Evolutionary conservation across 1,140 invertebrate species (phyloP).

Genomic region (Nephotettix cincticeps): DNA sequence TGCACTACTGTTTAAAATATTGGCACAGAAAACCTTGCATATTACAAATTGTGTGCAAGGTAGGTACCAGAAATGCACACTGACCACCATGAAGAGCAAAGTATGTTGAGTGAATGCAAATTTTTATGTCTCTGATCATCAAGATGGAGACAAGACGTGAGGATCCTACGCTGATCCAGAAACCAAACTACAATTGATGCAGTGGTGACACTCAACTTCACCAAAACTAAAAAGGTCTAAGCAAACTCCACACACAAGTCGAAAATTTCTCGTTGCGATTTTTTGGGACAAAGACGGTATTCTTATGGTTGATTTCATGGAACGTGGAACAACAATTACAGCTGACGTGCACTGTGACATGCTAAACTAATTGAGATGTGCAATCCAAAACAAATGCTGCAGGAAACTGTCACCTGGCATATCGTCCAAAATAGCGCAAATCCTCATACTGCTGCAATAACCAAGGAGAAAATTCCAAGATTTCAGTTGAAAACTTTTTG

Average conservation of each 20-base stretch:
- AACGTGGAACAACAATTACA: not conserved
- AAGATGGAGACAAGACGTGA: not conserved
- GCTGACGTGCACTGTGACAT: not conserved
- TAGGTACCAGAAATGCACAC: no score
- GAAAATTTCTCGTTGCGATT: not conserved
- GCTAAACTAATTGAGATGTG: not conserved
- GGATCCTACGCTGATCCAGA: not conserved
- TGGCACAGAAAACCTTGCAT: not conserved
- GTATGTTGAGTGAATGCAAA: not conserved
- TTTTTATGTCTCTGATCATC: not conserved
- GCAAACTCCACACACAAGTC: not conserved
- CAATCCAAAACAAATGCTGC: not conserved
- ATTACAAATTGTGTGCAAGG: not conserved
- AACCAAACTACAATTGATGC: not conserved
- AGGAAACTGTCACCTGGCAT: not conserved
- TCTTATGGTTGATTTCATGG: not conserved
- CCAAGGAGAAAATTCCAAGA: slow-evolving; percentile 26
- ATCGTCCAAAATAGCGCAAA: not conserved
- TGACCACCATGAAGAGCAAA: not conserved
- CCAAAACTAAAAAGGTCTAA: not conserved
- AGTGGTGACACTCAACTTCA: not conserved
- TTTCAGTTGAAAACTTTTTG: slow-evolving; percentile 20
- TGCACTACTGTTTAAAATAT: not conserved
- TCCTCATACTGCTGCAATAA: slow-evolving; percentile 17
- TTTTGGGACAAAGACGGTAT: not conserved